phyloP scores from a whole-genome alignment of 2,888 invertebrate genomes.

The Spicauda simplicius region DNA sequence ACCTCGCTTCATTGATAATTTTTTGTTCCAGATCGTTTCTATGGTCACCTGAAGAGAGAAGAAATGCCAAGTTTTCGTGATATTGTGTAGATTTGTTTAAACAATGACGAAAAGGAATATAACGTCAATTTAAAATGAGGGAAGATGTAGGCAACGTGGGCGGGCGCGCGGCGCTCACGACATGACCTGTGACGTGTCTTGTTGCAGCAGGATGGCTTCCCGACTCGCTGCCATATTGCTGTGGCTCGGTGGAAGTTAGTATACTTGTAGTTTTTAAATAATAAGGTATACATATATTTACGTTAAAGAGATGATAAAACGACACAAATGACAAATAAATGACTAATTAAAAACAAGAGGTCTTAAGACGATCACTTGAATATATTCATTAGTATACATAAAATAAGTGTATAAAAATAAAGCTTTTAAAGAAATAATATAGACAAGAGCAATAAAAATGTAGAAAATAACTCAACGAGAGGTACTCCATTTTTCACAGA shows the following conservation, averaged over 20 bases:
- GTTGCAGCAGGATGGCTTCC: conserved; percentile 65
- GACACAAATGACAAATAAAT: too few relatives aligned
- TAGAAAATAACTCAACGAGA: neutral
- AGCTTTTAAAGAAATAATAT: too few relatives aligned
- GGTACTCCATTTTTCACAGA: neutral
- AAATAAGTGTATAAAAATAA: too few relatives aligned
- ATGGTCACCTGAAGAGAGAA: conserved; percentile 53
- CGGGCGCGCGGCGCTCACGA: conserved; percentile 57
- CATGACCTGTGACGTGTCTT: conserved; percentile 63
- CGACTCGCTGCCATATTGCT: conserved; percentile 69
- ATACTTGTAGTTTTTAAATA: conserved; percentile 4
- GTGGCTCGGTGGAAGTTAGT: conserved; percentile 80
- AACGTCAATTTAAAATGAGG: conserved; percentile 65
- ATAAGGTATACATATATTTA: too few relatives aligned
- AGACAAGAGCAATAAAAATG: too few relatives aligned
- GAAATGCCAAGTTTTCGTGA: conserved; percentile 37
- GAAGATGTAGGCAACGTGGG: conserved; percentile 55
- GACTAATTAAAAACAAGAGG: too few relatives aligned
- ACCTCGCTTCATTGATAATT: neutral
- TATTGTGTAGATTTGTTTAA: conserved; percentile 47
- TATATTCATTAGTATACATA: too few relatives aligned
- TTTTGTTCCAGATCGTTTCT: conserved; percentile 64
- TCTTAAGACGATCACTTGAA: too few relatives aligned
- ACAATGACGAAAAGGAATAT: conserved; percentile 52
- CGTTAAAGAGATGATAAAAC: too few relatives aligned